These are phyloP conservation scores for Pilophorus perplexus DNA, from an alignment of 2,888 invertebrate genomes.

Conservation along the genomic window DNA sequence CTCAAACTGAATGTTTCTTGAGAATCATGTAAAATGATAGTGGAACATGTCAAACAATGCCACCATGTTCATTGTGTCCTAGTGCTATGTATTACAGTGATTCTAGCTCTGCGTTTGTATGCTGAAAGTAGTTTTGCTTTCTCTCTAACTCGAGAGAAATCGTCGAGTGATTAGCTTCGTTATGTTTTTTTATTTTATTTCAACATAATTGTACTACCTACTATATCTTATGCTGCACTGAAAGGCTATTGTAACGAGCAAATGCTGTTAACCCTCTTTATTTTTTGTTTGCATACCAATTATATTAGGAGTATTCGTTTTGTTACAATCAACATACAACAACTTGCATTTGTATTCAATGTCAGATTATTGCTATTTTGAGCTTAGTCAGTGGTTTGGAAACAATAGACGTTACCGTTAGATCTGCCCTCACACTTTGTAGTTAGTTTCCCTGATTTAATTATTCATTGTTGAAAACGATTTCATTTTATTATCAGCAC, in stretches of 20 bases:
- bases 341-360: no score
- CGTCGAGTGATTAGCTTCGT: slow-evolving; percentile 9
- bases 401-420: slow-evolving; percentile 7
- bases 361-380: slow-evolving; percentile 1
- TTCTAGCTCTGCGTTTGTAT: slow-evolving; percentile 25
- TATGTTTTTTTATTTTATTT: slow-evolving; percentile 24
- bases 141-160: slow-evolving; percentile 7
- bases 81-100: slow-evolving; percentile 19
- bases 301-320: no score
- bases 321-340: no score
- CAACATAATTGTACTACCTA: slow-evolving; percentile 3
- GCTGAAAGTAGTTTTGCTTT: slow-evolving; percentile 28
- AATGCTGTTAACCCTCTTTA: slow-evolving; percentile 6
- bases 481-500: not conserved
- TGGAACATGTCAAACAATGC: slow-evolving; percentile 17
- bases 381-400: slow-evolving; percentile 3
- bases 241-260: slow-evolving; percentile 23
- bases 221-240: slow-evolving; percentile 9
- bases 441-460: slow-evolving; percentile 1
- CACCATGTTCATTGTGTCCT: slow-evolving; percentile 34
- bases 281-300: not conserved
- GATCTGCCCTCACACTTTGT: slow-evolving; percentile 9
- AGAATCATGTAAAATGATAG: not conserved
- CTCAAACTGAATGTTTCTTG: slow-evolving; percentile 15
- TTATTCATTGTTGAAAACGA: not conserved